Evolutionary conservation across 2,797 vertebrate species (phyloP).

Genomic region (Scomberomorus guttatus): DNA sequence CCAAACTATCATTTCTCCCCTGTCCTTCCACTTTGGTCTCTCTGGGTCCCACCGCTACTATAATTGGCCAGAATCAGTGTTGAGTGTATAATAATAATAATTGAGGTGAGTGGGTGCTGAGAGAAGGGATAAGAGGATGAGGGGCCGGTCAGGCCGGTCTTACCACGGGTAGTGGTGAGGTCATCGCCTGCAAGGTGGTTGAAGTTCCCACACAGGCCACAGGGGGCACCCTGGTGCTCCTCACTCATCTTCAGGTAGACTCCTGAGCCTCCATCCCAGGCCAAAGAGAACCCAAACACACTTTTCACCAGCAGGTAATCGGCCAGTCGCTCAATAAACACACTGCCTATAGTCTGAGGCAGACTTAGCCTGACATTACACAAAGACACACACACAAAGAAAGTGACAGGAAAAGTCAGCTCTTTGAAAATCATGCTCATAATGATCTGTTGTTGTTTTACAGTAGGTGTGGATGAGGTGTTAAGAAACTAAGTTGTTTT

Average conservation of each 20-base stretch:
- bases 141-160: slow-evolving; percentile 73
- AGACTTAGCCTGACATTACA: slow-evolving; percentile 87
- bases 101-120: slow-evolving; percentile 78
- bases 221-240: slow-evolving; percentile 92
- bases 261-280: slow-evolving; percentile 97
- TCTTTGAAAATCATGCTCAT: slow-evolving; percentile 4
- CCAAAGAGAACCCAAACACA: slow-evolving; percentile 97
- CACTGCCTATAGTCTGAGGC: slow-evolving; percentile 92
- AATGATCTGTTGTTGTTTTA: background rate
- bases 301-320: slow-evolving; percentile 98
- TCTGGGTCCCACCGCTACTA: slow-evolving; percentile 56
- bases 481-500: background rate
- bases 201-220: slow-evolving; percentile 97
- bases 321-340: slow-evolving; percentile 95
- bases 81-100: slow-evolving; percentile 80
- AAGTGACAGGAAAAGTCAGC: slow-evolving; percentile 1
- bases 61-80: slow-evolving; percentile 70
- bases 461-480: background rate
- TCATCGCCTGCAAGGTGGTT: slow-evolving; percentile 95
- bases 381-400: slow-evolving; percentile 26
- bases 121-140: slow-evolving; percentile 74
- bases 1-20: slow-evolving; percentile 54
- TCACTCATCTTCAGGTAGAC: slow-evolving; percentile 97
- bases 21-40: slow-evolving; percentile 50
- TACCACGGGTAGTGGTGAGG: slow-evolving; percentile 91